Base-by-base conservation (phyloP, 2,888 invertebrate species). In the Darwinula stevensoni region DNA sequence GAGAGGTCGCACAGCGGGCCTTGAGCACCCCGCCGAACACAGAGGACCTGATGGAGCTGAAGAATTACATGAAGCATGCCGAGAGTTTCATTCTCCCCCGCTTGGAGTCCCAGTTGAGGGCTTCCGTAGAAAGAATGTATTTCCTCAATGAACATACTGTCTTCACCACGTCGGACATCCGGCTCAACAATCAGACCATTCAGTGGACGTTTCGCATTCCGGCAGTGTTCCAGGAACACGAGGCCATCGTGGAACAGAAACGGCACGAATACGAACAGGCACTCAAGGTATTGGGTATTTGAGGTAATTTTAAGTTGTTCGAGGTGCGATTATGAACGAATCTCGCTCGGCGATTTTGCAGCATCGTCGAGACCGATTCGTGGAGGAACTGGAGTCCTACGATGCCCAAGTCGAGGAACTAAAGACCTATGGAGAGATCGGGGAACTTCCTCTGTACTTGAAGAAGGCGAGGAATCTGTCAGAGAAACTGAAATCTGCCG, bases 121-220 rank as follows among this genome's bases (percentile, higher is more conserved):
- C 35, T 18, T 28, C 37, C 17, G 34, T 34, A 12, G 29, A 36
- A 4, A 31, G 74, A 43, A 70, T 86, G 31, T 51, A 70, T 30
- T 84, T 82, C 52, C 54, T 88, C 5, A 67, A 75, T 4, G 80
- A 86, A 49, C 72, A 75, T 44, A 66, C 68, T 1, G 55, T 59
- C 4, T 68, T 78, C 41, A 67, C 74, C 0, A 70, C 78, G 0
- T 56, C 74, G 3, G 80, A 88, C 52, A 67, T 86, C 45, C 74
- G 82, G 44, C 69, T 74, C 26, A 86, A 84, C 47, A 74, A 73
- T 40, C 69, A 69, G 40, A 68, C 76, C 1, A 80, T 76, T 44
- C 69, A 74, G 38, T 84, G 80, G 82, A 74, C 76, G 45, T 58
- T 71, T 16, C 63, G 71, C 31, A 66, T 88, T 61, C 62, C 71